These are phyloP conservation scores for Stratiolaelaps scimitus DNA, from an alignment of 1,140 invertebrate species.

Conservation along the genomic window DNA sequence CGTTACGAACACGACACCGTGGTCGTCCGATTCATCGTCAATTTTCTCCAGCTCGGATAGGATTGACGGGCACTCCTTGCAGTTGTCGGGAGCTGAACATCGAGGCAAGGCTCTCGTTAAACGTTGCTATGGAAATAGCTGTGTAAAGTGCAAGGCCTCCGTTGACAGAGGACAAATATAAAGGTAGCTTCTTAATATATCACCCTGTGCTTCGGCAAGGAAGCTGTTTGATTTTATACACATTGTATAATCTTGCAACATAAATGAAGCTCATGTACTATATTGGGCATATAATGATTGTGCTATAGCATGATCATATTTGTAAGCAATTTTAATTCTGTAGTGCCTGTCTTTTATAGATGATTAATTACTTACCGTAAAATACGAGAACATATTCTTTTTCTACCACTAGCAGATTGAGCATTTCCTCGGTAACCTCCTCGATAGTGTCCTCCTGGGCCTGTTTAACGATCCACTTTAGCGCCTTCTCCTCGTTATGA, in stretches of 20 bases:
- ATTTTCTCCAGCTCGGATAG: conserved; percentile 67
- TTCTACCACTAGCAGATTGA: conserved; percentile 37
- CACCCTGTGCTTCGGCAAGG: no score
- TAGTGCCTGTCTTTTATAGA: no score
- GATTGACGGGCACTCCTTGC: conserved; percentile 37
- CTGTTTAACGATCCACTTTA: conserved; percentile 19
- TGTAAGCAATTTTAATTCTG: no score
- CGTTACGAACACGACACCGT: conserved; percentile 69
- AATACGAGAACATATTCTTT: conserved; percentile 38
- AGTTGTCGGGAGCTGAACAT: conserved; percentile 37
- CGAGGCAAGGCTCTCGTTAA: neutral
- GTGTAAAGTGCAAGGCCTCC: neutral
- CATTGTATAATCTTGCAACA: no score
- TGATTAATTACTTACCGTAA: conserved; percentile 34
- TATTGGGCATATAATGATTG: no score
- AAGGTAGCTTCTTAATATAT: no score
- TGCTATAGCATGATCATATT: no score
- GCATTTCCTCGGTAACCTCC: conserved; percentile 36
- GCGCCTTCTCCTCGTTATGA: conserved; percentile 22
- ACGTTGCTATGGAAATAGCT: neutral
- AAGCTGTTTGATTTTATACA: no score
- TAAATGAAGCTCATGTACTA: no score
- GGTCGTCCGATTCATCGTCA: conserved; percentile 82
- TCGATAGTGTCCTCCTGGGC: conserved; percentile 31
- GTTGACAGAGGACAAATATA: no score